Evolutionary conservation across 2,113 vertebrate genomes (phyloP).

Genomic region (Zosterops lateralis): DNA sequence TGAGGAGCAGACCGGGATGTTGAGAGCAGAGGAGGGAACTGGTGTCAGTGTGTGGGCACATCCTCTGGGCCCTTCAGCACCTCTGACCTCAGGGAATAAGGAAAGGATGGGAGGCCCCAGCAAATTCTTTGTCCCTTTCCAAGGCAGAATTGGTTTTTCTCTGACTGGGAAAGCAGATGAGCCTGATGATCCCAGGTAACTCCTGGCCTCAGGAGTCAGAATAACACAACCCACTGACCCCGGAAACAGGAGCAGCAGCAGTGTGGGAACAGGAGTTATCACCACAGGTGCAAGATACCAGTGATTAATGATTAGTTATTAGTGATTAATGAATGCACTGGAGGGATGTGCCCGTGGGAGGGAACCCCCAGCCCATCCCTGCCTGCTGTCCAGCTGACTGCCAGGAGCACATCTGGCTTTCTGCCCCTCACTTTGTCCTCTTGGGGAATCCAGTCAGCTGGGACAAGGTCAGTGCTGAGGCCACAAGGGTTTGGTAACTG

Average conservation of each 20-base stretch:
- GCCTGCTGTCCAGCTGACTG: neutral
- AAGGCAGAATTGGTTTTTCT: neutral
- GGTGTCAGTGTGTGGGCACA: neutral
- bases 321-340: rapidly evolving
- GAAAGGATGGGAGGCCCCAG: neutral
- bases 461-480: neutral
- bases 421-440: neutral
- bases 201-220: neutral
- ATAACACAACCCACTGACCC: neutral
- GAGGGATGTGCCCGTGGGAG: neutral
- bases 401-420: rapidly evolving
- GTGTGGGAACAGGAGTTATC: neutral
- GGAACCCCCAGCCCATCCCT: too few species aligned
- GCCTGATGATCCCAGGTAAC: neutral
- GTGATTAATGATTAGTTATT: too few species aligned
- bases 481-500: neutral
- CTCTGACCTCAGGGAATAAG: neutral
- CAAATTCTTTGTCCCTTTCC: neutral
- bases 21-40: neutral
- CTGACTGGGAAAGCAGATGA: neutral
- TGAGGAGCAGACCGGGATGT: neutral
- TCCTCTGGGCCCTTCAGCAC: neutral
- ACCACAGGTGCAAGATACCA: too few species aligned
- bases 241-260: neutral
- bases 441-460: neutral